A percentile compares a stretch with the other conserved stretches of the same genome.
Evolutionary conservation across 2,797 vertebrate genomes (phyloP).

Genomic region (Lepus townsendii): DNA sequence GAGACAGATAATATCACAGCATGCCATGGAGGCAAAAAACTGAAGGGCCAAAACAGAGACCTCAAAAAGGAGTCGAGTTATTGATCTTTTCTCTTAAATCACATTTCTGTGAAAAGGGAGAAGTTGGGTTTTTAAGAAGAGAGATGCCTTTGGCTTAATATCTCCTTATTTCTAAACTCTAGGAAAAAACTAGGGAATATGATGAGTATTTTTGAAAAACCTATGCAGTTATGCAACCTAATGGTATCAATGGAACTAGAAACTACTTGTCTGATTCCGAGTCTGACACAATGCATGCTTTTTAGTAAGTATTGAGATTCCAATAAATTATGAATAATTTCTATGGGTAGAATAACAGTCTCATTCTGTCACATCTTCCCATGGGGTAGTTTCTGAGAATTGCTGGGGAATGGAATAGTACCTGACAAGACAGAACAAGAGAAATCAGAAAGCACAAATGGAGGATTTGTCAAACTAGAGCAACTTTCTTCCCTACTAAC

Average conservation of each 20-base stretch:
- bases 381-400: background rate
- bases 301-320: background rate
- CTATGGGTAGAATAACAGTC: background rate
- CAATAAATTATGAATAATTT: background rate
- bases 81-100: conserved; percentile 69
- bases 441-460: background rate
- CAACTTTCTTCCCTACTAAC: background rate
- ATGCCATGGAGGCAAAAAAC: conserved; percentile 74
- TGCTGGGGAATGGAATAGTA: background rate
- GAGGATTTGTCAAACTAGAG: background rate
- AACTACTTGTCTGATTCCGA: background rate
- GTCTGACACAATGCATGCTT: background rate
- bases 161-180: background rate
- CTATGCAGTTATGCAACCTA: background rate
- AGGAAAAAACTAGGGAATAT: background rate
- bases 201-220: background rate
- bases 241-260: background rate
- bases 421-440: background rate
- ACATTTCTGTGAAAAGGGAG: conserved; percentile 73
- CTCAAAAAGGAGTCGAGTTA: conserved; percentile 64
- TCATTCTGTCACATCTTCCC: background rate
- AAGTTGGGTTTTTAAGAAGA: conserved; percentile 49
- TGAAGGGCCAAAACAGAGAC: conserved; percentile 65
- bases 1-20: conserved; percentile 84
- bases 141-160: background rate